Base-by-base conservation (phyloP, 2,888 invertebrate species). In the Dinocampus coccinellae region DNA sequence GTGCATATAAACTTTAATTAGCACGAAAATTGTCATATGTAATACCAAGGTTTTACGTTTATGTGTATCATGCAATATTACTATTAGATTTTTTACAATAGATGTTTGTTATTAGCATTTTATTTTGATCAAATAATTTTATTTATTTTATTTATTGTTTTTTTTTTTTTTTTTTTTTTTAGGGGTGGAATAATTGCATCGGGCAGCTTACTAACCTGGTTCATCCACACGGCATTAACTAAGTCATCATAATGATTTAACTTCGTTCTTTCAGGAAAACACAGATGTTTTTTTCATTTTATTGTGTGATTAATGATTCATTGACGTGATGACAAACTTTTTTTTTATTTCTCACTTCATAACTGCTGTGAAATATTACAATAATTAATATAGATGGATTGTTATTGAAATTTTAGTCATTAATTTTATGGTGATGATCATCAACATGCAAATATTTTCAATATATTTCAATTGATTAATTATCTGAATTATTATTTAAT, bases 121-220 rank as follows among this genome's bases (percentile, higher is more conserved):
- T n/a, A n/a, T 29, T 29, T 29, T 29, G 3, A 4, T 4, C 7
- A 29, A 4, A 29, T 29, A 4, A 29, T 29, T 29, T 29, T 7
- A 29, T 7, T 3, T 29, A 7, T 29, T 4, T 29, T 29, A 3
- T 29, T 29, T 29, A 4, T 29, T 3, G 7, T 29, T 29, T 29
- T 29, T 29, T 29, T 29, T 29, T 29, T 29, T 7, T 47, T 47
- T 47, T 20, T 20, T 16, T 6, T 73, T 70, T 69, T 77, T 75
- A 85, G 85, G 84, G 74, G 83, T 66, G 75, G 83, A 24, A 20
- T 83, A 9, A 7, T 83, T 10, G 36, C 83, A 9, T 80, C 83
- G 22, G 76, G 82, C 20, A 80, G 81, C 16, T 64, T 83, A 39
- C 66, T 82, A 29, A 80, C 78, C 26, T 80, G 83, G 77, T 75